Evolutionary conservation across 2,888 invertebrate species (phyloP).

Genomic region (Quadroppia sp.): DNA sequence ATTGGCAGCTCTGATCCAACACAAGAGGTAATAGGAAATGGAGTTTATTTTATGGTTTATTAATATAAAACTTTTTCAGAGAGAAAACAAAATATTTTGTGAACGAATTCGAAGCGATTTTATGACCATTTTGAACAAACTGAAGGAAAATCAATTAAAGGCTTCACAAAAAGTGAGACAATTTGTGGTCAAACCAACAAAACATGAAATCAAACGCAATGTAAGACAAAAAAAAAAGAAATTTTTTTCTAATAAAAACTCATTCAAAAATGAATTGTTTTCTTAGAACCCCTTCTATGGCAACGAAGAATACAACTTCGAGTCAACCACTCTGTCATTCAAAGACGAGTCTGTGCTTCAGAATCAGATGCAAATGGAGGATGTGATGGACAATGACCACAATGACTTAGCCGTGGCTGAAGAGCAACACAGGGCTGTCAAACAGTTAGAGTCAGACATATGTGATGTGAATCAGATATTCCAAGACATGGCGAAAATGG

Average conservation of each 20-base stretch:
- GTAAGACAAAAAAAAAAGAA: slow-evolving; percentile 24
- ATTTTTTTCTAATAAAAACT: not conserved
- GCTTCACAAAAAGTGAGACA: slow-evolving; percentile 88
- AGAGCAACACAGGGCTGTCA: slow-evolving; percentile 83
- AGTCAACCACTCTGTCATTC: slow-evolving; percentile 9
- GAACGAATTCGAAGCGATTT: slow-evolving; percentile 90
- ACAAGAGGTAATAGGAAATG: slow-evolving; percentile 43
- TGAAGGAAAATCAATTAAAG: slow-evolving; percentile 72
- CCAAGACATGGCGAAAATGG: slow-evolving; percentile 88
- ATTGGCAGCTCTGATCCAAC: not conserved
- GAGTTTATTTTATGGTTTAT: not conserved
- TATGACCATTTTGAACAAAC: slow-evolving; percentile 77
- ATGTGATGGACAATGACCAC: slow-evolving; percentile 67
- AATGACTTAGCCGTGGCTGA: slow-evolving; percentile 74
- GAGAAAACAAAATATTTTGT: slow-evolving; percentile 77
- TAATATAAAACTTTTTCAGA: slow-evolving; percentile 52
- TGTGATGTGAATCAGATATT: slow-evolving; percentile 94
- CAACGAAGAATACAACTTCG: slow-evolving; percentile 14
- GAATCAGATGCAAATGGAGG: too few relatives aligned
- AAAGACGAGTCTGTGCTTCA: not conserved
- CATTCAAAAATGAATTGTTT: not conserved
- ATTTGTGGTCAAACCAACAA: slow-evolving; percentile 58
- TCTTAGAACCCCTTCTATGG: not conserved
- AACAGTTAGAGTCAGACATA: slow-evolving; percentile 87
- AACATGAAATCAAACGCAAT: slow-evolving; percentile 44